These are phyloP conservation scores for Uropetala carovei DNA, from an alignment of 2,888 invertebrate species.

Conservation along the genomic window DNA sequence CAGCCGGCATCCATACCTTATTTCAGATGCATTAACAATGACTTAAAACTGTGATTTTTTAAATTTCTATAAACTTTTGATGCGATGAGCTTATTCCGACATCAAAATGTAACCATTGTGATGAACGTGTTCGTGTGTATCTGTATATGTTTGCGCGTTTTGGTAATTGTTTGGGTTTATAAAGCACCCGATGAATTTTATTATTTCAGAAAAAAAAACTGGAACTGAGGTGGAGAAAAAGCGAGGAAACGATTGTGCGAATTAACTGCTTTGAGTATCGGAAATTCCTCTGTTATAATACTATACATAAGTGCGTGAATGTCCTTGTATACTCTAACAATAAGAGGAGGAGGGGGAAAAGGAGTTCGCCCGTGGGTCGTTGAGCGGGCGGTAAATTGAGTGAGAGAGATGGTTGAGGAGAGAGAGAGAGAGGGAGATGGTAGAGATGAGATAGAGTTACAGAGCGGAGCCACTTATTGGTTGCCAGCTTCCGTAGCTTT, in stretches of 20 bases:
- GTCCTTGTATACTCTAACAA: background rate
- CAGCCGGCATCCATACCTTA: too few relatives aligned
- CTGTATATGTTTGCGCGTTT: too few relatives aligned
- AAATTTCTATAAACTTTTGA: too few relatives aligned
- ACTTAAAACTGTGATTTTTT: too few relatives aligned
- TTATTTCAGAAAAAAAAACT: too few relatives aligned
- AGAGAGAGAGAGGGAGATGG: background rate
- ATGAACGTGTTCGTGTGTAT: too few relatives aligned
- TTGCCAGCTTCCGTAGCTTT: background rate
- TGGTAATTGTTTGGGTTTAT: too few relatives aligned
- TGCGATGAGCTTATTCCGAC: too few relatives aligned
- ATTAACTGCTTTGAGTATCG: background rate
- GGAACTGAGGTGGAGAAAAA: background rate
- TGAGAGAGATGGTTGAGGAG: background rate
- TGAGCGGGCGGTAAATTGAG: background rate
- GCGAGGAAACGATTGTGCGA: background rate
- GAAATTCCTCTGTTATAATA: background rate
- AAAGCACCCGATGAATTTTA: too few relatives aligned
- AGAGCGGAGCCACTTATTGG: background rate
- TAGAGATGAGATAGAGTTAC: background rate
- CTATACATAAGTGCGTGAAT: background rate
- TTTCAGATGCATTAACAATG: too few relatives aligned
- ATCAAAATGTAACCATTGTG: too few relatives aligned
- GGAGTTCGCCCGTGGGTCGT: background rate
- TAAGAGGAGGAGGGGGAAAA: background rate